A percentile compares a stretch with the other conserved stretches of the same genome.
Evolutionary conservation across 2,888 invertebrate species (phyloP).

Genomic region (Drosophila trichaetosa): DNA sequence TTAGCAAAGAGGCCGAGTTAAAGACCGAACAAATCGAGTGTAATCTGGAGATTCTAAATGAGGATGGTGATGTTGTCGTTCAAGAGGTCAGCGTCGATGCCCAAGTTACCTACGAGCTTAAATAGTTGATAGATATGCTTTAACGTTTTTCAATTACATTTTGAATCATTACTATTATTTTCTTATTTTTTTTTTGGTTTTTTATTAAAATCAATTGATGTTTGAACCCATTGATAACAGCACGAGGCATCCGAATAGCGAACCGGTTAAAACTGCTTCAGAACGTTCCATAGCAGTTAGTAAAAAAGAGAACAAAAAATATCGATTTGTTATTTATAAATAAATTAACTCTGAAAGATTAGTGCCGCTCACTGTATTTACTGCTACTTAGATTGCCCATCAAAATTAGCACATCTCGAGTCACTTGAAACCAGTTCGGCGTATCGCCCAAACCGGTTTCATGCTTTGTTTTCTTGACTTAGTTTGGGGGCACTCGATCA

Average conservation of each 20-base stretch:
- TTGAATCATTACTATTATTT: slow-evolving; percentile 15
- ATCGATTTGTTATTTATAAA: slow-evolving; percentile 35
- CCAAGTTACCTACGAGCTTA: slow-evolving; percentile 64
- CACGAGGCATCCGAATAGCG: slow-evolving; percentile 24
- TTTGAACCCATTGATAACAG: slow-evolving; percentile 43
- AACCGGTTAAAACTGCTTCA: slow-evolving; percentile 44
- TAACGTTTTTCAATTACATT: slow-evolving; percentile 12
- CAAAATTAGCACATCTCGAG: slow-evolving; percentile 67
- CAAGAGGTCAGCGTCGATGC: slow-evolving; percentile 74
- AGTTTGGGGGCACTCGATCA: slow-evolving; percentile 49
- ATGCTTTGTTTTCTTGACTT: slow-evolving; percentile 39
- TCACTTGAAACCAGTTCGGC: slow-evolving; percentile 61
- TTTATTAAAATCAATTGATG: slow-evolving; percentile 22
- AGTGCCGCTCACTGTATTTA: slow-evolving; percentile 39
- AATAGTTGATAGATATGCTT: slow-evolving; percentile 13
- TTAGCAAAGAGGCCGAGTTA: slow-evolving; percentile 13
- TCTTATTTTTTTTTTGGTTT: background rate
- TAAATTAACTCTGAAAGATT: slow-evolving; percentile 60
- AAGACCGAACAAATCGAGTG: slow-evolving; percentile 68
- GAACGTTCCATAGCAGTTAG: slow-evolving; percentile 30
- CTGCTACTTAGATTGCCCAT: slow-evolving; percentile 43
- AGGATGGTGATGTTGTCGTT: slow-evolving; percentile 64
- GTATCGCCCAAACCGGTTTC: slow-evolving; percentile 58
- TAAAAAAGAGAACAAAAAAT: slow-evolving; percentile 24
- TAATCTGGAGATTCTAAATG: slow-evolving; percentile 71